Evolutionary conservation across 2,888 invertebrate species (phyloP), one percentile per base, ranked within the genome.

Genomic region (Leuctra nigra): DNA sequence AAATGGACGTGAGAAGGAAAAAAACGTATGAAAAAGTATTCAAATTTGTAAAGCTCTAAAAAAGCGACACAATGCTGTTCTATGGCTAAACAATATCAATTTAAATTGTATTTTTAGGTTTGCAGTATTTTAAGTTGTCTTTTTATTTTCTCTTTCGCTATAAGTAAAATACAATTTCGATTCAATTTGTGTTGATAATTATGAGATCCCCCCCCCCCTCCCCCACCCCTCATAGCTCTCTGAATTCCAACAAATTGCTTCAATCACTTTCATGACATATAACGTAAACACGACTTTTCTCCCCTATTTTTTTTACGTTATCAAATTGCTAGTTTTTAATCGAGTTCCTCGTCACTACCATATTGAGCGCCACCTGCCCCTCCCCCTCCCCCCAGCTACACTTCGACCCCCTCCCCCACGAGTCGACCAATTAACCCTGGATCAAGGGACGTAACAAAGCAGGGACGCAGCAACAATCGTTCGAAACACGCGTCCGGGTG

Each of bases 361-460:
- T 11, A 11, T n/a, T 20, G 54, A 23, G 22, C 33, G 46, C 38
- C 55, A 48, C 50, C 48, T 55, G 55, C 55, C 38, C 50, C 22
- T 22, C 20, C 18, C 50, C 50, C 50, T 25, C 13, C 50, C 50
- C 9, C n/a, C 2, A n/a, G n/a, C n/a, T n/a, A n/a, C n/a, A n/a
- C 48, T 55, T 47, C 55, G 29, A 24, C 22, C 14, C 20, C 18
- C 50, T 25, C 50, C 22, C 13, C 50, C 50, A 1, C 41, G 48
- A 35, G 36, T 50, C 39, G 50, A 50, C 56, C 56, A 56, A 56
- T 56, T 56, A 56, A 56, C 56, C 56, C 39, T 22, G 50, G 56
- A 56, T 56, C 47, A 56, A 56, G 41, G 50, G 36, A 9, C 20
- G 35, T 38, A 50, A 55, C 38, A 55, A 55, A 25, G 20, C n/a